Percentiles rank a stretch among this genome's conserved stretches.
Evolutionary conservation across 2,797 vertebrate genomes (phyloP).

Genomic region (Takifugu ocellatus): DNA sequence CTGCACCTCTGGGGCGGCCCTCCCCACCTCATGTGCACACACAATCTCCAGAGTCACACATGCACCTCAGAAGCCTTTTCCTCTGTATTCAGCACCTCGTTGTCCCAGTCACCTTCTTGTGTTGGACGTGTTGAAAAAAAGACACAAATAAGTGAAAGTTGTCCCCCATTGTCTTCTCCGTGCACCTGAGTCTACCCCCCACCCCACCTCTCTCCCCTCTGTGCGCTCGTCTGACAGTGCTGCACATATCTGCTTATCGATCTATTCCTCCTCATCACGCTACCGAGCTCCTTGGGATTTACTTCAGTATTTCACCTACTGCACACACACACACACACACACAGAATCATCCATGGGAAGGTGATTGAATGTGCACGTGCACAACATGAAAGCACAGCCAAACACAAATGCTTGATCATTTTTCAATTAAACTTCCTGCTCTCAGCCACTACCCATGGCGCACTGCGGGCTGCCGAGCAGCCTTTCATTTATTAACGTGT

Average conservation of each 20-base stretch:
- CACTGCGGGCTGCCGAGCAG: constrained; percentile 31
- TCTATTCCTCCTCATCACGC: constrained; percentile 53
- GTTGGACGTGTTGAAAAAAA: neutral
- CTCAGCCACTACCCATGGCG: constrained; percentile 44
- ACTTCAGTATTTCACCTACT: constrained; percentile 65
- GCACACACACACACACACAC: constrained; percentile 1
- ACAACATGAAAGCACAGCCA: constrained; percentile 25
- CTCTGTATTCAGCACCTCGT: too few species aligned
- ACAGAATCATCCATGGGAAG: neutral
- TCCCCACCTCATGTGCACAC: too few species aligned
- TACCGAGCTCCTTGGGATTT: constrained; percentile 54
- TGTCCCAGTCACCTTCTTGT: too few species aligned
- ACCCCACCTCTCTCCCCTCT: constrained; percentile 24
- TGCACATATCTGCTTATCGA: constrained; percentile 64
- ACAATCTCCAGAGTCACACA: too few species aligned
- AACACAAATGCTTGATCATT: constrained; percentile 37
- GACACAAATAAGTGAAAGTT: neutral
- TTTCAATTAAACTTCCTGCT: constrained; percentile 56
- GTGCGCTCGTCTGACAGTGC: constrained; percentile 21
- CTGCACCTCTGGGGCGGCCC: too few species aligned
- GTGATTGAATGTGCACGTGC: constrained; percentile 21
- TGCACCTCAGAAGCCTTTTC: too few species aligned
- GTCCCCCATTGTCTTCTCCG: neutral
- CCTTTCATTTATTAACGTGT: constrained; percentile 41
- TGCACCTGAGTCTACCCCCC: neutral